Evolutionary conservation across 1,140 invertebrate species (phyloP), one percentile per base, ranked within the genome.

Genomic region (Drosophila saltans): DNA sequence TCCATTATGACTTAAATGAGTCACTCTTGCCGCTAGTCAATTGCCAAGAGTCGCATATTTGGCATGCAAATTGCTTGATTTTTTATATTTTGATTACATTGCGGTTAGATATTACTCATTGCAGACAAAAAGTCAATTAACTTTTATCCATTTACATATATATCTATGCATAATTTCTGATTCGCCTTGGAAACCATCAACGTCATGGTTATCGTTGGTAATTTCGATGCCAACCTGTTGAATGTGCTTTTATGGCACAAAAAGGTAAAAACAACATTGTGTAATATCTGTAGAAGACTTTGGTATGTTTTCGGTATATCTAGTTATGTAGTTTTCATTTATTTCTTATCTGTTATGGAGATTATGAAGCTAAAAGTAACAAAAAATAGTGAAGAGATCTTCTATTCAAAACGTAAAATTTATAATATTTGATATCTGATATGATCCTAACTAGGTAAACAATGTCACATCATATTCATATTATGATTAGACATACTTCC

Each of bases 21-120:
- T 84, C 81, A 84, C 43, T 26, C 52, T 74, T 52, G 82, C 75
- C 75, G 69, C 57, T 52, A 59, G 57, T 52, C 21, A 55, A 30
- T 8, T 40, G 41, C 21, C 36, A 30, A 30, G 28, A 30, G 28
- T 11, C 24, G 21, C 52, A 40, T 67, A 69, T 72, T 68, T 65
- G 82, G 81, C 79, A 76, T 69, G 70, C 69, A 78, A 85, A 85
- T 81, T 61, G 64, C 62, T 78, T 77, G 74, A 66, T 68, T n/a
- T 71, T 70, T 66, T 69, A 57, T 30, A 2, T 30, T 30, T 52
- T 62, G 61, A 66, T 68, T 48, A 69, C 39, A 63, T 64, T 56
- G 66, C 24, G 67, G 63, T 28, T 62, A 28, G 28, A 52, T 67
- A 81, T 84, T 75, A 58, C 70, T 85, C 82, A 52, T 52, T 52